Evolutionary conservation across 1,140 invertebrate genomes (phyloP).

Genomic region (Drosophila quadrilineata): DNA sequence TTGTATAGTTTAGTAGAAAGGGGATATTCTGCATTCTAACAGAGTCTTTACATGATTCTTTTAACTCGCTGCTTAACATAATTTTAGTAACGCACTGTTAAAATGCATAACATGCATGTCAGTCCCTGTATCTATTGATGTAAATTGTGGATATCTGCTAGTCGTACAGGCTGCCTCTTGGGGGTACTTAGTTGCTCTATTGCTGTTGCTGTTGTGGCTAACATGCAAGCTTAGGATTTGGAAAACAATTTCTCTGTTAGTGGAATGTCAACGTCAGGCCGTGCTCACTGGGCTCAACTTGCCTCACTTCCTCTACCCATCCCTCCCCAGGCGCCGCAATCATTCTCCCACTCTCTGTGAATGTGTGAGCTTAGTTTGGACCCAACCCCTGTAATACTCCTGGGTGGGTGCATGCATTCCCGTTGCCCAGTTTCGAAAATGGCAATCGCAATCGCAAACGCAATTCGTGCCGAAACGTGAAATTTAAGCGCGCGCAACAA

Average conservation of each 20-base stretch:
- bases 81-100: no score
- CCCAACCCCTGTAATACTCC: no score
- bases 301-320: conserved; percentile 3
- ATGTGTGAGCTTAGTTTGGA: no score
- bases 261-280: conserved; percentile 75
- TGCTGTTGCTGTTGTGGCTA: conserved; percentile 56
- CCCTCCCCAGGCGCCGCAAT: background rate
- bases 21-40: no score
- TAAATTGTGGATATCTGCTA: background rate
- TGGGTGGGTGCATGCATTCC: background rate
- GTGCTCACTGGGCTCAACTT: background rate
- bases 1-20: no score
- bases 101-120: no score
- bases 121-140: no score
- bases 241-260: conserved; percentile 78
- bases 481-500: conserved; percentile 65
- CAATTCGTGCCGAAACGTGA: conserved; percentile 45
- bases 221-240: conserved; percentile 76
- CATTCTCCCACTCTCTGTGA: background rate
- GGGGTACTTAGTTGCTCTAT: background rate
- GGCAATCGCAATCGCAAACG: no score
- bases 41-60: no score
- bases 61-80: no score
- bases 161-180: background rate
- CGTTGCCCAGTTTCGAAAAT: conserved; percentile 5